Percentiles rank a stretch among this genome's conserved stretches.
These are phyloP conservation scores for Probosciger aterrimus DNA, from an alignment of 2,113 vertebrate species.

Conservation along the genomic window DNA sequence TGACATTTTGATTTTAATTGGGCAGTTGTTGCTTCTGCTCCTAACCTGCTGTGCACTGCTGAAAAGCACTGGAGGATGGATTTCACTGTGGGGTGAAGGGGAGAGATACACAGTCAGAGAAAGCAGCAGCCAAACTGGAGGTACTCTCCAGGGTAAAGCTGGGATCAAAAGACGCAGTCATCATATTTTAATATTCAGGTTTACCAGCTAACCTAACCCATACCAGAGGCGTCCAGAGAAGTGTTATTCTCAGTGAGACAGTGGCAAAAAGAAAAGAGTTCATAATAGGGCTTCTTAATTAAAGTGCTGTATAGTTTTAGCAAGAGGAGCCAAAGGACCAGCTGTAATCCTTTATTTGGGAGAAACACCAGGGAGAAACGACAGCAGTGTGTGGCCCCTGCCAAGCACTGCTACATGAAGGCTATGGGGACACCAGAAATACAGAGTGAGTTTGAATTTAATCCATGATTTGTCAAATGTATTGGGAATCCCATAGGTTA, in stretches of 20 bases:
- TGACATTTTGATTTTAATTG: constrained; percentile 49
- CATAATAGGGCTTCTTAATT: background rate
- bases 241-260: background rate
- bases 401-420: background rate
- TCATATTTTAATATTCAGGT: background rate
- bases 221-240: background rate
- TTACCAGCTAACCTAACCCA: background rate
- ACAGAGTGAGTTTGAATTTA: background rate
- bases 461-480: background rate
- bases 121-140: background rate
- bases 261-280: background rate
- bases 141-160: background rate
- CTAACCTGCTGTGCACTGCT: background rate
- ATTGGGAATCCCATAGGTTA: background rate
- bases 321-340: background rate
- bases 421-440: background rate
- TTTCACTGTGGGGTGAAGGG: background rate
- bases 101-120: background rate
- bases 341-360: background rate
- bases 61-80: constrained; percentile 17
- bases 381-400: background rate
- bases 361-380: background rate
- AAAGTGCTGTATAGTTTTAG: background rate
- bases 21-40: constrained; percentile 2
- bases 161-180: background rate